Base-by-base conservation (phyloP, 2,888 invertebrate species). In the Chrysopilus asiliformis region DNA sequence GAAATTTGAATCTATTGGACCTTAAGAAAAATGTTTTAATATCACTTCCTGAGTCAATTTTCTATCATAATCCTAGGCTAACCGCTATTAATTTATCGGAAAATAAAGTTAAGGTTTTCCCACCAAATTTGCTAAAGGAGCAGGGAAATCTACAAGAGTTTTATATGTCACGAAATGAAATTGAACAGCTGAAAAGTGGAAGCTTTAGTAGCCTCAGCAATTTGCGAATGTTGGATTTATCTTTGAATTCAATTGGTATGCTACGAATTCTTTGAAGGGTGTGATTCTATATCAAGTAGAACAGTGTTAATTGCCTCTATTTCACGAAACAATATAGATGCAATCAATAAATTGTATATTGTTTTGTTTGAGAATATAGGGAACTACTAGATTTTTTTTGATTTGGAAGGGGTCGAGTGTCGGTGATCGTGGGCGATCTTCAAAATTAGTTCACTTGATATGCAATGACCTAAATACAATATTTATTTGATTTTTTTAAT, bases 91-190 rank as follows among this genome's bases (percentile, higher is more conserved):
- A 61, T 46, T 46, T 63, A 30, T 51, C 58, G 14, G 54, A 58
- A 25, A 62, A 62, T 46, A 58, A 62, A 33, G 53, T 79, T 8
- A 57, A 55, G 38, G 51, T 56, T 2, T 55, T 76, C 20, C 69
- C 71, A 0, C 59, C 62, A 13, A 60, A 55, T 3, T 46, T 72
- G 4, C 66, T 79, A 37, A 53, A 58, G 2, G 67, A 68, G 26
- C 65, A 76, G 41, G 47, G 53, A 10, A 56, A 61, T 36, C 54
- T 82, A 15, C 73, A 72, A 51, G 76, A 77, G 47, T 55, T 82
- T 20, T 78, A 79, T 56, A 58, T 79, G 34, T 72, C 74, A 3
- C 67, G 68, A 6, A 81, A 81, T 55, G 58, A 64, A 40, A 56
- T 81, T 34, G 58, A 64, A 24, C 53, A 56, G 3, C 53, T 80